Evolutionary conservation across 2,797 vertebrate species (phyloP), one percentile per base, ranked within the genome.

Genomic region (Clarias platycephalus): DNA sequence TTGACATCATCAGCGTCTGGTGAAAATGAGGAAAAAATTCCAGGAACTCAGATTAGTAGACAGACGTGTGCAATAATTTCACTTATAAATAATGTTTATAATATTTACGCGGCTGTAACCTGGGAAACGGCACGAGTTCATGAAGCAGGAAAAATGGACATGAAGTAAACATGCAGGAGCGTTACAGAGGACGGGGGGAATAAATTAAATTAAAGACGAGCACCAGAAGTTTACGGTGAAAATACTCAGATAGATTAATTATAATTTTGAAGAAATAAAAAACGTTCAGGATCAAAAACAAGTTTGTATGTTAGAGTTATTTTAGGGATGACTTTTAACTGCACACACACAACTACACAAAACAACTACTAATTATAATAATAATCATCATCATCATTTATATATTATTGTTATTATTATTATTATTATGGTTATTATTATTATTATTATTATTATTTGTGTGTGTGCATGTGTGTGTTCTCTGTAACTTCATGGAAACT

Each of bases 401-500:
- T 40, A 8, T 40, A 58, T 62, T 16, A 40, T 24, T 60, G 60
- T 34, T 76, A 58, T 58, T 77, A 58, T 76, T 57, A 76, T 76
- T 13, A 76, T 76, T 10, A 31, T 28, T 74, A 18, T 28, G n/a
- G n/a, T 58, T 77, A 76, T 76, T 57, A 76, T 76, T 13, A 76
- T 76, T 10, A 31, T 28, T 74, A 18, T 28, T 53, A 26, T n/a
- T 74, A 31, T 0, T 75, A 70, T 79, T 49, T 82, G 74, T 86
- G 37, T 72, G 31, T 31, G 31, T 31, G 31, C 31, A 84, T 72
- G 72, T 86, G 70, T 72, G 26, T 75, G 16, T 58, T 76, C 53
- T 76, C 4, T 12, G 70, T 82, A 68, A 86, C 79, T 78, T 80
- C 24, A 63, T 86, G 90, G 77, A 90, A 88, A 92, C 85, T 81